Conservation (phyloP, 2,888 invertebrate species). For the Sphecodes monilicornis region DNA sequence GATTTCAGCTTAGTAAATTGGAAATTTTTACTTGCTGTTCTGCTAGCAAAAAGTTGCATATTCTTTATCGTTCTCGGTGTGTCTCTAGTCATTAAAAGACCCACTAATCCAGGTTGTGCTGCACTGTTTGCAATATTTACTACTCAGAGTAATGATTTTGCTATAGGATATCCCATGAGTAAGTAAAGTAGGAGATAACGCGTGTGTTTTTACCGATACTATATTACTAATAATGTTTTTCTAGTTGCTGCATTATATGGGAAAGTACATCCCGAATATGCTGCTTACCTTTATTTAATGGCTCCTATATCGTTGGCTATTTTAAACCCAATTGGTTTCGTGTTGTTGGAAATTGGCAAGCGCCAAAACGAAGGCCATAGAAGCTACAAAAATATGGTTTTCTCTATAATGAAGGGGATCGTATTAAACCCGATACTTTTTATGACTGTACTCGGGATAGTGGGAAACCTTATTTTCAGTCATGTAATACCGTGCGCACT, state of each 20-base stretch:
- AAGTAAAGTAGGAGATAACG: slow-evolving; percentile 80
- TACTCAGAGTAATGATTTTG: slow-evolving; percentile 99
- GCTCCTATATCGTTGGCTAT: slow-evolving; percentile 97
- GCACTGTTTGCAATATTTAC: slow-evolving; percentile 97
- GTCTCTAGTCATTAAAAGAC: slow-evolving; percentile 92
- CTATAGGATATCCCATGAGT: slow-evolving; percentile 98
- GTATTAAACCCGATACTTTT: slow-evolving; percentile 95
- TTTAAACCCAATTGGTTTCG: slow-evolving; percentile 95
- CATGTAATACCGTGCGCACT: slow-evolving; percentile 91
- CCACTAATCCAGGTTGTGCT: slow-evolving; percentile 92
- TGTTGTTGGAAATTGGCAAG: slow-evolving; percentile 93
- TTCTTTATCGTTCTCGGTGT: slow-evolving; percentile 92
- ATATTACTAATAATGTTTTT: slow-evolving; percentile 72
- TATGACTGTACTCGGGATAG: slow-evolving; percentile 96
- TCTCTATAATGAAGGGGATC: slow-evolving; percentile 88
- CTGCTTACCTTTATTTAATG: slow-evolving; percentile 95
- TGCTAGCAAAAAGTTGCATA: slow-evolving; percentile 93
- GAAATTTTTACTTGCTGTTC: slow-evolving; percentile 94
- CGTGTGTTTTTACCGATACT: slow-evolving; percentile 54
- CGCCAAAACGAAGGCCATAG: slow-evolving; percentile 81
- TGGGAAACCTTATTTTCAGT: slow-evolving; percentile 92
- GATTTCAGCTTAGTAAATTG: slow-evolving; percentile 95
- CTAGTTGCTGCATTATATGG: slow-evolving; percentile 94
- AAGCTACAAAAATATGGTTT: slow-evolving; percentile 72
- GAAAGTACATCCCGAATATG: slow-evolving; percentile 94